Evolutionary conservation across 2,113 vertebrate species (phyloP), one percentile per base, ranked within the genome.

Genomic region (Apteryx mantelli): DNA sequence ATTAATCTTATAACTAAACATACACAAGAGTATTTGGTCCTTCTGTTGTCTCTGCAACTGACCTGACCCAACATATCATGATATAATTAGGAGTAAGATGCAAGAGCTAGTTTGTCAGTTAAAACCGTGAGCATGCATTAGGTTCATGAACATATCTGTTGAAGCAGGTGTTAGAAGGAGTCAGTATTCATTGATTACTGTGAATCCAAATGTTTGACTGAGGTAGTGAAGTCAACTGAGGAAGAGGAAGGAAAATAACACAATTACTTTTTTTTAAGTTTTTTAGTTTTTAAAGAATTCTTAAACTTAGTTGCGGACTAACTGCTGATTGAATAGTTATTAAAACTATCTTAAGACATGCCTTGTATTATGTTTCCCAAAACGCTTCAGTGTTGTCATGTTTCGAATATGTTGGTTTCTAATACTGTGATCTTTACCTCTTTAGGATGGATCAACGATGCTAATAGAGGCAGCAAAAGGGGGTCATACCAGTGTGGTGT

Each of bases 401-500:
- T 68, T 58, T n/a, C 2, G 5, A 1, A 14, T 55, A 5, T 66
- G 34, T 14, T 34, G 2, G n/a, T 70, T 8, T 5, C 14, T 86
- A 2, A 95, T 12, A 5, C 13, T 7, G 48, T 11, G 18, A 2
- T 80, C 6, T 81, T 53, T 22, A 12, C 68, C 84, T 48, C 56
- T 89, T 83, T 52, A 99, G 99, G 99, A 99, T 83, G 99, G 99
- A 64, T 99, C 99, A 8, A 99, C 99, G 22, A 99, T 99, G 99
- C 98, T 99, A 82, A 99, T 99, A 89, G 99, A 99, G 99, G 99
- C 99, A 97, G 99, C 99, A 93, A 99, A 99, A 97, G 99, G 99
- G 55, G 99, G 99, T 83, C 99, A 99, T 98, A 99, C 99, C 70
- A 99, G 99, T 64, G 99, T 99, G 87, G 99, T 99, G 97, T 99